Percentiles rank a stretch among this genome's conserved stretches.
These are phyloP conservation scores for Nineta flava DNA, from an alignment of 2,888 invertebrate species.

Conservation along the genomic window DNA sequence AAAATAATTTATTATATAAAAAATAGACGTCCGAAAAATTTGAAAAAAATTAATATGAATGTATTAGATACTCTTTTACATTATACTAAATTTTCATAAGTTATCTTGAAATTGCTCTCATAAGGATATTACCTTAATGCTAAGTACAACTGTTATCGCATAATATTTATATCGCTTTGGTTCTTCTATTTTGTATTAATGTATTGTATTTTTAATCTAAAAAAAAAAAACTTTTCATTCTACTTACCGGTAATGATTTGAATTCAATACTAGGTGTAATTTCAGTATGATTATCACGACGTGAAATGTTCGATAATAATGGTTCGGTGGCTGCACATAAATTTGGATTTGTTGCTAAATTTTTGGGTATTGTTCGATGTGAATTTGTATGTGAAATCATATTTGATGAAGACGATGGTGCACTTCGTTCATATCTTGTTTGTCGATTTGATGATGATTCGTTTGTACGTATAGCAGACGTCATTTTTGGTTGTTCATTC, in stretches of 20 bases:
- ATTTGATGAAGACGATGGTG: not conserved
- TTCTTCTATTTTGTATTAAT: too few relatives aligned
- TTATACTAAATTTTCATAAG: too few relatives aligned
- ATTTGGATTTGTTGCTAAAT: constrained; percentile 11
- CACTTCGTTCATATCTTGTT: not conserved
- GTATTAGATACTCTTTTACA: too few relatives aligned
- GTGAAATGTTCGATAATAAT: not conserved
- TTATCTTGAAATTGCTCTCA: too few relatives aligned
- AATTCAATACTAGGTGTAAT: not conserved
- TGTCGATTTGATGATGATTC: not conserved
- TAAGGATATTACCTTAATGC: too few relatives aligned
- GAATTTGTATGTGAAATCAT: not conserved
- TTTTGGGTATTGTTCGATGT: constrained; percentile 22
- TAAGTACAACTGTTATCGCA: too few relatives aligned
- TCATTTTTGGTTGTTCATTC: not conserved
- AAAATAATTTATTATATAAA: too few relatives aligned
- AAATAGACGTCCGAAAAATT: too few relatives aligned
- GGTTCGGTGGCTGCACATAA: not conserved
- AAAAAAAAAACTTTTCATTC: too few relatives aligned
- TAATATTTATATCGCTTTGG: too few relatives aligned
- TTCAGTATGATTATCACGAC: constrained; percentile 3
- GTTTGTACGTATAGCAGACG: constrained; percentile 8
- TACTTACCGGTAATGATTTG: constrained; percentile 3
- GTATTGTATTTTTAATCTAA: too few relatives aligned
- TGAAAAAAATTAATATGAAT: too few relatives aligned